These are phyloP conservation scores for Arrhopalites spinosus DNA, from an alignment of 2,888 invertebrate species.

Conservation along the genomic window DNA sequence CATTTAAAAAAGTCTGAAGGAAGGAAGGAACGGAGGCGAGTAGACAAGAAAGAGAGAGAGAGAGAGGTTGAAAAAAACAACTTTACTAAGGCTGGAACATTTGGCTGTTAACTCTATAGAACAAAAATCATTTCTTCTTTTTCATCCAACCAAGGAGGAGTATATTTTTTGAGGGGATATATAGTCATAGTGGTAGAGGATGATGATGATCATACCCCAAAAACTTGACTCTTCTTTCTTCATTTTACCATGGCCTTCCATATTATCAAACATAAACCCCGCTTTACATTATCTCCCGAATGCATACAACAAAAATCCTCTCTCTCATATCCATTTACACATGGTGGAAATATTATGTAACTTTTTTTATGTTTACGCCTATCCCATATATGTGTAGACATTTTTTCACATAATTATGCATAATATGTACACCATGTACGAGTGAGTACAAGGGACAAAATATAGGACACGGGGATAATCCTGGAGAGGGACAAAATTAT, in stretches of 20 bases:
- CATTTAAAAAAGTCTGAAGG: conserved; percentile 39
- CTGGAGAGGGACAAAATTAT: no score
- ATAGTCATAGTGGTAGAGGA: background rate
- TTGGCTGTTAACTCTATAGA: conserved; percentile 9
- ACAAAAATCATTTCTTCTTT: background rate
- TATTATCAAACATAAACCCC: no score
- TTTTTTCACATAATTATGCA: no score
- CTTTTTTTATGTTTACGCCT: no score
- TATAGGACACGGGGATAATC: no score
- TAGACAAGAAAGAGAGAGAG: conserved; percentile 19
- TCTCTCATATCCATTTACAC: no score
- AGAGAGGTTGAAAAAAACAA: conserved; percentile 20
- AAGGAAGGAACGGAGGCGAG: conserved; percentile 26
- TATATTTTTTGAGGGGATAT: background rate
- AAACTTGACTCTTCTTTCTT: conserved; percentile 19
- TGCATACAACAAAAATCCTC: background rate
- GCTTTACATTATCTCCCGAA: background rate
- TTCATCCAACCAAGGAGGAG: conserved; percentile 9
- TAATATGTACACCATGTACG: no score
- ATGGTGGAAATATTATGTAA: no score
- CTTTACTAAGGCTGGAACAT: conserved; percentile 29
- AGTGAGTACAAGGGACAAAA: no score
- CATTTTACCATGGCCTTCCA: background rate
- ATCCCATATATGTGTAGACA: no score
- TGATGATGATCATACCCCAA: conserved; percentile 19